Evolutionary conservation across 2,888 invertebrate genomes (phyloP).

Genomic region (Cyrtodaria siliqua): DNA sequence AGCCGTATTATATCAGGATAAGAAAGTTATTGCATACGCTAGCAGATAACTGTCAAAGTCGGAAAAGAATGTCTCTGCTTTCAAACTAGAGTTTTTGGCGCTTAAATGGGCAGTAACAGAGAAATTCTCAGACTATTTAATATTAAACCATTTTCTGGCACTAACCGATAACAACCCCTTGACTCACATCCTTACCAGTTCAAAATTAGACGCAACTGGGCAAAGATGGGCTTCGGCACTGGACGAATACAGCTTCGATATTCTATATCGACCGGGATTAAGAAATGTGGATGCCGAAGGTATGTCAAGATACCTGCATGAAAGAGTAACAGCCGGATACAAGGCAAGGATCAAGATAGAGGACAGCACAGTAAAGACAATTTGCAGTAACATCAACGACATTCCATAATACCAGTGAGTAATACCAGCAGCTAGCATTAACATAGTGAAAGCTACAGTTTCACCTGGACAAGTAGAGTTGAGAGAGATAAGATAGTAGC

Average conservation of each 20-base stretch:
- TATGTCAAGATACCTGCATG: no score
- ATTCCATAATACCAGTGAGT: not conserved
- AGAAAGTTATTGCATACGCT: slow-evolving; percentile 34
- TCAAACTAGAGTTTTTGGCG: slow-evolving; percentile 45
- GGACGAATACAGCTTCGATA: slow-evolving; percentile 2
- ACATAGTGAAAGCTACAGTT: slow-evolving; percentile 19
- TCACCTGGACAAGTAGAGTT: slow-evolving; percentile 15
- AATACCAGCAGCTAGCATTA: not conserved
- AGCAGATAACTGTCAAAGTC: slow-evolving; percentile 5
- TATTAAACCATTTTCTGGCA: slow-evolving; percentile 24
- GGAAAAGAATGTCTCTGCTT: slow-evolving; percentile 44
- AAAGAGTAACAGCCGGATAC: no score
- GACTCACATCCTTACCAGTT: slow-evolving; percentile 41
- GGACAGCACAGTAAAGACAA: not conserved
- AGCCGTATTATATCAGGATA: slow-evolving; percentile 46
- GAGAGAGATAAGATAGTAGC: slow-evolving; percentile 17
- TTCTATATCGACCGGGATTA: not conserved
- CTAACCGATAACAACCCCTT: slow-evolving; percentile 48
- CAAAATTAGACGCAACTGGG: not conserved
- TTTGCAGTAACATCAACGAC: not conserved
- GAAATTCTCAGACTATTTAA: slow-evolving; percentile 49
- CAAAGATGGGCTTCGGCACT: not conserved
- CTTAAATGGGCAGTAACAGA: slow-evolving; percentile 54
- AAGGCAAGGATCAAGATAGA: no score
- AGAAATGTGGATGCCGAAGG: slow-evolving; percentile 10